Conservation (phyloP, 2,888 invertebrate species). For the Ormyrus pomaceus region DNA sequence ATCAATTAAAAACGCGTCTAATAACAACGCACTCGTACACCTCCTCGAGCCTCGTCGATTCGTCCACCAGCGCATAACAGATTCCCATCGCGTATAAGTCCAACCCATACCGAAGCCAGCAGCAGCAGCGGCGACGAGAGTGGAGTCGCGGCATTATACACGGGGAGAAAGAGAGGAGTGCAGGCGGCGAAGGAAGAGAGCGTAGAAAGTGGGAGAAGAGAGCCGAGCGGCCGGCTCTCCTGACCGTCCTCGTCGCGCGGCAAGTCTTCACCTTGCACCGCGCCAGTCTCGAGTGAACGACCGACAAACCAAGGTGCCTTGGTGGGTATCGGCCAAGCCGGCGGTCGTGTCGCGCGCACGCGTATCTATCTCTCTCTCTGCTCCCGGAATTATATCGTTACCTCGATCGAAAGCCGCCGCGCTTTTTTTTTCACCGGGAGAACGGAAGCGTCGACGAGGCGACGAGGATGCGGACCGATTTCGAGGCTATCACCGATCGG, state of each 20-base stretch:
- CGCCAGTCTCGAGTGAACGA: conserved; percentile 72
- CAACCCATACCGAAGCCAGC: too few species aligned
- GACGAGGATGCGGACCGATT: background rate
- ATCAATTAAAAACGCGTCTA: too few species aligned
- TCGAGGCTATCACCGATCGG: background rate
- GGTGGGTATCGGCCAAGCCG: background rate
- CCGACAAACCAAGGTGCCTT: conserved; percentile 65
- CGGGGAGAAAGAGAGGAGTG: conserved; percentile 14
- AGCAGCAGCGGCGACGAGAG: background rate
- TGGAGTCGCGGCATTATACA: conserved; percentile 36
- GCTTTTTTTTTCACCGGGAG: too few species aligned
- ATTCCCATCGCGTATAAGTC: too few species aligned
- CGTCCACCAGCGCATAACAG: too few species aligned
- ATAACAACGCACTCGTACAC: too few species aligned
- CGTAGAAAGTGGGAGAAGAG: conserved; percentile 50
- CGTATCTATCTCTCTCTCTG: background rate
- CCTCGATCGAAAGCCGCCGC: too few species aligned
- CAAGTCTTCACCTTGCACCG: conserved; percentile 36
- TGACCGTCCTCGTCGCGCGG: conserved; percentile 62
- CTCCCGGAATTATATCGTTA: too few species aligned
- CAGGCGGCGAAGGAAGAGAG: conserved; percentile 2
- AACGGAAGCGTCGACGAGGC: background rate
- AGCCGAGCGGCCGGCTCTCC: conserved; percentile 60
- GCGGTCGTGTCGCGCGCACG: background rate
- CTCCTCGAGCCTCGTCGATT: too few species aligned